phyloP scores from a whole-genome alignment of 2,113 vertebrate species.

The Syrrhaptes paradoxus region DNA sequence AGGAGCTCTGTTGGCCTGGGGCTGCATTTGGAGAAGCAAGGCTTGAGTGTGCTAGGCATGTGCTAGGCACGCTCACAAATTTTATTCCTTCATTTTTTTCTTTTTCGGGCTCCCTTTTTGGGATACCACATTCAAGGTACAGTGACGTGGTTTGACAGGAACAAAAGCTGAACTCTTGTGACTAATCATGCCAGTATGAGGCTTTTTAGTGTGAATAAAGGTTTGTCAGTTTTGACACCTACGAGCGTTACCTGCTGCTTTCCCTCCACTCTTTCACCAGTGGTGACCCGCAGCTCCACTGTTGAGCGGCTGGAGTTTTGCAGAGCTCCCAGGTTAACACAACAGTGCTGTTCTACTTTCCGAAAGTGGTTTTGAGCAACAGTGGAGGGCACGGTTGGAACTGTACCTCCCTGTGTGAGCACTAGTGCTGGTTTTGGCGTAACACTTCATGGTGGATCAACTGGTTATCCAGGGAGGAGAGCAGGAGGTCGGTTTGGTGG shows the following conservation, averaged over 20 bases:
- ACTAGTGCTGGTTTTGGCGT: background rate
- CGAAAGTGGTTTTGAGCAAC: background rate
- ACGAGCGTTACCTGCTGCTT: background rate
- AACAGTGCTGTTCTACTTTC: background rate
- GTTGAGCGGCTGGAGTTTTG: background rate
- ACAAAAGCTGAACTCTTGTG: background rate
- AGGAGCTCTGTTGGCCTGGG: background rate
- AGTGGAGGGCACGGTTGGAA: background rate
- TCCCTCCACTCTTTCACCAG: background rate
- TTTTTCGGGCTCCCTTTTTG: background rate
- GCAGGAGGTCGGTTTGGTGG: background rate
- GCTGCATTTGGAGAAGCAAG: background rate
- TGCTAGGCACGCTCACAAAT: background rate
- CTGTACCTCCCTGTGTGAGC: background rate
- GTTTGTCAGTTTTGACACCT: background rate
- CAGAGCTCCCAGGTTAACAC: background rate
- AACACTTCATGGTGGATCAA: accelerated
- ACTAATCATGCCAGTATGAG: background rate
- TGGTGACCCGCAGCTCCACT: background rate
- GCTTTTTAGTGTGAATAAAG: background rate
- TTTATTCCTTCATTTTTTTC: background rate
- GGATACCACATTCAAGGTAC: background rate
- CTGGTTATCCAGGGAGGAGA: background rate
- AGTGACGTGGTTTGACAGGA: background rate
- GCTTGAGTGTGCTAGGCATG: too few species aligned